Percentiles rank a stretch among this genome's conserved stretches.
phyloP scores from a whole-genome alignment of 2,113 vertebrate genomes.

The Butastur rufipennis region DNA sequence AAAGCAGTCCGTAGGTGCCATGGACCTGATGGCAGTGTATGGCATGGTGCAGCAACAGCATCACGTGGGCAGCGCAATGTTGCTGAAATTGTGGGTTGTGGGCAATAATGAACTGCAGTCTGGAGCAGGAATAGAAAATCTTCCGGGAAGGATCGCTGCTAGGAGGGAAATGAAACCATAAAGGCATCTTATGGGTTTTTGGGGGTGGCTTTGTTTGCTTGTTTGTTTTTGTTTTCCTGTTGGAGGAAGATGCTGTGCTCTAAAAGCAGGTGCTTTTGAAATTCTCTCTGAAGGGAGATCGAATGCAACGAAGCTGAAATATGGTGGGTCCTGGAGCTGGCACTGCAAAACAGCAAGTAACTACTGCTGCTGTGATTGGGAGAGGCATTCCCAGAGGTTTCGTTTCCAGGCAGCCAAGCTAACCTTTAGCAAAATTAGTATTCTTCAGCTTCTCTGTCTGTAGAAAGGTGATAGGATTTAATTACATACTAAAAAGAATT shows the following conservation, averaged over 20 bases:
- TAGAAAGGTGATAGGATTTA: slow-evolving; percentile 27
- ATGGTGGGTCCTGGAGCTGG: not conserved
- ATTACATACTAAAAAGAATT: not conserved
- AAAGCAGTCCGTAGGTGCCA: too few relatives aligned
- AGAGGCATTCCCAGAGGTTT: not conserved
- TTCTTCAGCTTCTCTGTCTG: not conserved
- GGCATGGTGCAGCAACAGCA: not conserved
- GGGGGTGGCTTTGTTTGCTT: too few relatives aligned
- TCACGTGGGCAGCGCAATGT: accelerated
- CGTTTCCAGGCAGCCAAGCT: not conserved
- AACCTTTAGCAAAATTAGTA: not conserved
- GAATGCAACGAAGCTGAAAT: not conserved
- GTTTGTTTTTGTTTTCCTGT: not conserved
- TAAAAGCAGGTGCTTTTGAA: not conserved
- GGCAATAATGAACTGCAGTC: not conserved
- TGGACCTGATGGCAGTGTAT: accelerated
- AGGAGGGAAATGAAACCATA: not conserved
- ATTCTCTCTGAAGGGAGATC: not conserved
- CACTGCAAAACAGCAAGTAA: accelerated
- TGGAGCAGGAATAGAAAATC: not conserved
- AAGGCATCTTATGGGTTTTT: not conserved
- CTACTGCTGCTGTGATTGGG: not conserved
- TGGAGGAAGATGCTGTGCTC: not conserved
- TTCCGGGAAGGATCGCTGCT: not conserved
- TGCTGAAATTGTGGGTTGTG: not conserved